A percentile compares a stretch with the other conserved stretches of the same genome.
Conservation (phyloP, 2,113 vertebrate species). For the Thinocorus orbignyianus region DNA sequence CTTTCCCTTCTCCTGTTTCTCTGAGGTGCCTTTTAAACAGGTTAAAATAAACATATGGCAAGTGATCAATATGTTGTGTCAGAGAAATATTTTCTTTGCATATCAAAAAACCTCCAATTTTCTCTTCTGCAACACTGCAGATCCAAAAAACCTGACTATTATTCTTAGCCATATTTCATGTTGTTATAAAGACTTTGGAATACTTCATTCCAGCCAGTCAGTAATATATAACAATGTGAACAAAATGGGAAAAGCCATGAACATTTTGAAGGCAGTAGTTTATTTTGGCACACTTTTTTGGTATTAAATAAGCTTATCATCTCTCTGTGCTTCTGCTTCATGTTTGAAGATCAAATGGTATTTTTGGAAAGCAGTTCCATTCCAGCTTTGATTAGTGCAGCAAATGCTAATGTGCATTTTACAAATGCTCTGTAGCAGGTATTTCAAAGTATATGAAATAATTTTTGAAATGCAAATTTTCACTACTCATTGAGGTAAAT, state of each 20-base stretch:
- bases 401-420: neutral
- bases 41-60: neutral
- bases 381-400: neutral
- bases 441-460: neutral
- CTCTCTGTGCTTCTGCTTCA: neutral
- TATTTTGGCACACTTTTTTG: neutral
- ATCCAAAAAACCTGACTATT: neutral
- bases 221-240: neutral
- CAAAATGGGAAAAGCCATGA: neutral
- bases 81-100: neutral
- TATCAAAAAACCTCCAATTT: neutral
- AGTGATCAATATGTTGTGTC: neutral
- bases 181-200: neutral
- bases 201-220: neutral
- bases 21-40: neutral
- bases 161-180: neutral
- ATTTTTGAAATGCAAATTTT: neutral
- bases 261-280: neutral
- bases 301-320: neutral
- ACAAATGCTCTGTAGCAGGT: neutral
- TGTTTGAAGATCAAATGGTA: neutral
- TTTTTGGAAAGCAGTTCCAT: neutral
- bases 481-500: neutral
- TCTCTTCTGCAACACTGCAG: neutral
- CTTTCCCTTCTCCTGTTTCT: neutral